Conservation (phyloP, 2,888 invertebrate species). For the Drosophila mettleri region DNA sequence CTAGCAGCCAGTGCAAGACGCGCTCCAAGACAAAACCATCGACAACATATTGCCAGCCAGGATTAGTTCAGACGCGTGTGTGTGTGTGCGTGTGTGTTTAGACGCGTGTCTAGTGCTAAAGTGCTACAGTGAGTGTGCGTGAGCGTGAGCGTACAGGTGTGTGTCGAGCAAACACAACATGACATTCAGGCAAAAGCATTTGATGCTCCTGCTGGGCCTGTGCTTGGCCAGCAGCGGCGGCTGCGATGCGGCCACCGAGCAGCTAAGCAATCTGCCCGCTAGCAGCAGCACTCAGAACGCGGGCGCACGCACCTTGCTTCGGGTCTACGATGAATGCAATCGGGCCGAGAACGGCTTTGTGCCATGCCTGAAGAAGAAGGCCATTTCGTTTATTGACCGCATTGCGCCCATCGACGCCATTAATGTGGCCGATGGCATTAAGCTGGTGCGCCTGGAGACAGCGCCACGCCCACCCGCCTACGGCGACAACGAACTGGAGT, state of each 20-base stretch:
- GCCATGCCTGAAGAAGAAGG: conserved; percentile 92
- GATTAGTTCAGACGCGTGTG: conserved; percentile 44
- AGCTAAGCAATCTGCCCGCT: conserved; percentile 63
- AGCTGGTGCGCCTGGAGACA: conserved; percentile 87
- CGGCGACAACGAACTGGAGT: conserved; percentile 90
- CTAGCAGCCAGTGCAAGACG: conserved; percentile 80
- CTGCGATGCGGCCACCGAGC: conserved; percentile 78
- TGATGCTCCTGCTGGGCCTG: conserved; percentile 52
- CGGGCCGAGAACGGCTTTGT: conserved; percentile 88
- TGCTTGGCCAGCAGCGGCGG: conserved; percentile 51
- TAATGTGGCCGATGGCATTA: conserved; percentile 88
- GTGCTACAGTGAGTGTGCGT: conserved; percentile 23
- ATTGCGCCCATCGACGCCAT: conserved; percentile 90
- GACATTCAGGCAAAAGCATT: conserved; percentile 62
- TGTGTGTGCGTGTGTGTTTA: conserved; percentile 31
- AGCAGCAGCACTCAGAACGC: conserved; percentile 84
- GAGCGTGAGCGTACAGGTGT: conserved; percentile 28
- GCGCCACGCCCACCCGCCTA: conserved; percentile 83
- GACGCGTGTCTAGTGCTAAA: conserved; percentile 29
- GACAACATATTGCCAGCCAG: conserved; percentile 21
- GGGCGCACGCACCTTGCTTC: conserved; percentile 88
- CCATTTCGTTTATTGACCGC: conserved; percentile 91
- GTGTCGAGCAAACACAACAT: conserved; percentile 38
- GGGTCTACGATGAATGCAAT: conserved; percentile 92
- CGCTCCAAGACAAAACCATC: conserved; percentile 32